phyloP scores from a whole-genome alignment of 2,888 invertebrate species.

The Standfussiana lucernea region DNA sequence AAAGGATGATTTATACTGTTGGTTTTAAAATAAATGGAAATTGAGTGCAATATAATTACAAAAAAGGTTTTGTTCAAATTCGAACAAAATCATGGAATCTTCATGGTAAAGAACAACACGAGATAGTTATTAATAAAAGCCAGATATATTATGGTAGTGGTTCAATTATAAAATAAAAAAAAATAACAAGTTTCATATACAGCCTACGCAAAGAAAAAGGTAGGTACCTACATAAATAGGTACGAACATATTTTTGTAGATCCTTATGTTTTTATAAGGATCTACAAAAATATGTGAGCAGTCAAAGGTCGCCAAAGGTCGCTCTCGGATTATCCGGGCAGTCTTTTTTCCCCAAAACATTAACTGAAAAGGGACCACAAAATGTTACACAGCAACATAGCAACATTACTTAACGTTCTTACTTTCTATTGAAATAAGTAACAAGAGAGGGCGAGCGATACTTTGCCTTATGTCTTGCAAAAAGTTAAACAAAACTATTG shows the following conservation, averaged over 20 bases:
- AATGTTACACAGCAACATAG: not conserved
- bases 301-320: not conserved
- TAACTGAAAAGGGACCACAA: not conserved
- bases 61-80: not conserved
- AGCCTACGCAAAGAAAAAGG: not conserved
- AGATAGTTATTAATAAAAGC: not conserved
- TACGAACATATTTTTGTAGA: too few species aligned
- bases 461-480: not conserved
- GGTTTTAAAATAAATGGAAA: not conserved
- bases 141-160: not conserved
- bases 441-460: not conserved
- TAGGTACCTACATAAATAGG: too few species aligned
- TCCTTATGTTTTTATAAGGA: too few species aligned
- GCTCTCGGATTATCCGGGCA: not conserved
- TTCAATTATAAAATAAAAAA: not conserved
- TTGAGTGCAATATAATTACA: not conserved
- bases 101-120: not conserved
- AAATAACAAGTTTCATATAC: not conserved
- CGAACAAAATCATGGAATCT: not conserved
- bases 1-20: not conserved
- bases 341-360: not conserved
- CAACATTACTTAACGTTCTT: not conserved
- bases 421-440: not conserved
- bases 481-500: not conserved
- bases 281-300: not conserved